Evolutionary conservation across 2,113 vertebrate species (phyloP).

Genomic region (Siniperca chuatsi): DNA sequence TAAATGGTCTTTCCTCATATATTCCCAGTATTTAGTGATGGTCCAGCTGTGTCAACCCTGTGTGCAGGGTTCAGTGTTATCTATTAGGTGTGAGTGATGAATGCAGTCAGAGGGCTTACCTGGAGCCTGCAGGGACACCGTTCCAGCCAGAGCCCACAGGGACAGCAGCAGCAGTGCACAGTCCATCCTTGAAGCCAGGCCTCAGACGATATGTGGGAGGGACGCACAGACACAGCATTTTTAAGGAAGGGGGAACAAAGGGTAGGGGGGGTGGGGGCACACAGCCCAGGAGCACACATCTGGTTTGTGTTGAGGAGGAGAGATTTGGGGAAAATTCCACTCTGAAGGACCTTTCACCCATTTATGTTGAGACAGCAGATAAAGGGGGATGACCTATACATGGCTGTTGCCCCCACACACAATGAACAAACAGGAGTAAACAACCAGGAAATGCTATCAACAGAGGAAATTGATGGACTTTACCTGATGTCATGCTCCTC

Average conservation of each 20-base stretch:
- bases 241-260: slow-evolving; percentile 64
- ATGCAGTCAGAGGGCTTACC: slow-evolving; percentile 68
- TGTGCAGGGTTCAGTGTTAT: not conserved
- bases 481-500: slow-evolving; percentile 10
- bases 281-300: slow-evolving; percentile 79
- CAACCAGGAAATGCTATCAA: slow-evolving; percentile 34
- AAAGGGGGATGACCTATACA: slow-evolving; percentile 45
- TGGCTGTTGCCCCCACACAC: not conserved
- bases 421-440: slow-evolving; percentile 41
- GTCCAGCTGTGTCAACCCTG: not conserved
- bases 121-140: slow-evolving; percentile 67
- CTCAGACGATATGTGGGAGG: slow-evolving; percentile 74
- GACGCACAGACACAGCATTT: slow-evolving; percentile 59
- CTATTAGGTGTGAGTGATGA: slow-evolving; percentile 28
- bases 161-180: slow-evolving; percentile 76
- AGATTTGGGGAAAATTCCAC: slow-evolving; percentile 78
- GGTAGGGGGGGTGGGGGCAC: slow-evolving; percentile 28
- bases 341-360: slow-evolving; percentile 84
- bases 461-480: slow-evolving; percentile 28
- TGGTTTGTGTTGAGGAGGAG: slow-evolving; percentile 79
- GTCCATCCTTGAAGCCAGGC: slow-evolving; percentile 77
- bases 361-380: slow-evolving; percentile 76
- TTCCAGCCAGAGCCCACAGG: slow-evolving; percentile 76
- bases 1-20: not conserved
- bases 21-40: not conserved